Base-by-base conservation (phyloP, 2,797 vertebrate species). In the Bucorvus abyssinicus region DNA sequence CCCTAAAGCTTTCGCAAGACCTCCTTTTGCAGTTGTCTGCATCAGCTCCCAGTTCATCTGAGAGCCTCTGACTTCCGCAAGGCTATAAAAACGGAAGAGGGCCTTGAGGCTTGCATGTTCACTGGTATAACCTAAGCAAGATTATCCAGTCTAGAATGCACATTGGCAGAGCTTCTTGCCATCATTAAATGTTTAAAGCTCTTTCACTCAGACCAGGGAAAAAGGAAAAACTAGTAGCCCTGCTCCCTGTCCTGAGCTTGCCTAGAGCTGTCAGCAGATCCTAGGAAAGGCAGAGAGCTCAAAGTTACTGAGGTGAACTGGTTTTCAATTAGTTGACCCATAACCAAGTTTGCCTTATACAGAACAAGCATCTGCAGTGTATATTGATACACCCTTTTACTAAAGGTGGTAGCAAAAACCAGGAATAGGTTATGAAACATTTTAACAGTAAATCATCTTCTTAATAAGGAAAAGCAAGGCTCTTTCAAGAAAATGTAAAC, bases 21-120 rank as follows among this genome's bases (percentile, higher is more conserved):
- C 36, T 84, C 44, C 38, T 75, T 67, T 34, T 55, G 34, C 32
- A 70, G 20, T 8, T 45, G 16, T 21, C 53, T 60, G 19, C 3
- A 5, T 64, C 18, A 64, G 22, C 15, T 76, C n/a, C n/a, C 24
- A 30, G 14, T 22, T 79, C 24, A 71, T 18, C 17, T 2, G 10
- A 68, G n/a, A 44, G 22, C 16, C 21, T 34, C 29, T 70, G 57
- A 64, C 14, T 65, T 63, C 45, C 60, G 56, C 27, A 40, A 42
- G 6, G 26, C n/a, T 26, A 0, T 16, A 75, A 24, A 27, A 77
- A 63, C 14, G 14, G 18, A 68, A 81, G 18, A 65, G 6, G 13
- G 14, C 21, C 42, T 81, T 5, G 1, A 80, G 15, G 16, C 17
- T 13, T 40, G 7, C 0, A 1, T 4, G 20, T 16, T 73, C 34